Evolutionary conservation across 2,113 vertebrate species (phyloP), one percentile per base, ranked within the genome.

Genomic region (Caranx ignobilis): DNA sequence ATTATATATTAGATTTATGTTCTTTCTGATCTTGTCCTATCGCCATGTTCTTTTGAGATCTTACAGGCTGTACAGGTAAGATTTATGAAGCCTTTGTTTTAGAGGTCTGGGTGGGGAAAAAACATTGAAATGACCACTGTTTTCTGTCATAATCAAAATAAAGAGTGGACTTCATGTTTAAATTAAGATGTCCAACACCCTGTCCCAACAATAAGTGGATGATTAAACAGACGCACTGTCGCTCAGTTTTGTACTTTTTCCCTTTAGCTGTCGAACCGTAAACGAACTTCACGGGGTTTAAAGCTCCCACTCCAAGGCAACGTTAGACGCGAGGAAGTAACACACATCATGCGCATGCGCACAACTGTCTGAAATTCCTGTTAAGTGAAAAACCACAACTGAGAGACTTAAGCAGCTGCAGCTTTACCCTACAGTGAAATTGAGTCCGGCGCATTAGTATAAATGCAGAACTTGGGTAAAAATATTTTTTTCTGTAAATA

Each of bases 321-420:
- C 72, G 50, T 54, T 37, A 12, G 56, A 78, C 41, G 54, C 75
- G 2, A 71, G 48, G 72, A 67, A 71, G 70, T 15, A 32, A 41
- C 34, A 63, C 41, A 3, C 6, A 21, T 6, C 10, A 26, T 26
- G 84, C 89, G 18, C 89, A 86, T 88, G 87, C 89, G 91, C 34
- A 86, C n/a, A 59, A 16, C 31, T 12, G n/a, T 39, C 35, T 13
- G 15, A 18, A 8, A 37, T 6, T 13, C 3, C 5, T 54, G 13
- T 15, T 67, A 35, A 48, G 5, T 2, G 8, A 4, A 32, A 45
- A 39, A 13, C 6, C 11, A 26, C 1, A 6, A 0, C 37, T 37
- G 16, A 12, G 35, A 21, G 6, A 54, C 1, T 0, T 2, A 9
- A 35, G 0, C 32, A 18, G 41, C 32, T 7, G 32, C 37, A 41